A percentile compares a stretch with the other conserved stretches of the same genome.
These are phyloP conservation scores for Panzeria rudis DNA, from an alignment of 2,888 invertebrate species.

Conservation along the genomic window DNA sequence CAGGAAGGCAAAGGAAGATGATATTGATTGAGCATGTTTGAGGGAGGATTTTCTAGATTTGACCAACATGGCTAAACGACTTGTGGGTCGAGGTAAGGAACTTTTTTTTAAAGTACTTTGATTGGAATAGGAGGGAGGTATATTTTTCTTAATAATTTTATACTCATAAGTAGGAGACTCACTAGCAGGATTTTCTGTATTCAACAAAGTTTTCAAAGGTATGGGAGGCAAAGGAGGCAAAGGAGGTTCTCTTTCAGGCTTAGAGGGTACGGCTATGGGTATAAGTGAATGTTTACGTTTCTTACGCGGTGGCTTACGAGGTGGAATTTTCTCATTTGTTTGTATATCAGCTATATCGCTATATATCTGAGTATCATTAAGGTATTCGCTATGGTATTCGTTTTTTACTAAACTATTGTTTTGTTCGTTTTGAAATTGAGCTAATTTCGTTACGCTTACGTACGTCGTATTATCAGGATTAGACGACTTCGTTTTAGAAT, in stretches of 20 bases:
- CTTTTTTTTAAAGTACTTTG: slow-evolving; percentile 79
- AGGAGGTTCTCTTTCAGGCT: slow-evolving; percentile 56
- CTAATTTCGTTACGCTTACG: slow-evolving; percentile 83
- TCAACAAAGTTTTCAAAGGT: slow-evolving; percentile 40
- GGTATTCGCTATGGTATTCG: not conserved
- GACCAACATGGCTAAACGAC: slow-evolving; percentile 68
- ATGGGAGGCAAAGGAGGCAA: slow-evolving; percentile 2
- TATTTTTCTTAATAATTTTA: slow-evolving; percentile 77
- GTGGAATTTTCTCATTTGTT: slow-evolving; percentile 49
- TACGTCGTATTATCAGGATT: slow-evolving; percentile 80
- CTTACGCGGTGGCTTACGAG: slow-evolving; percentile 76
- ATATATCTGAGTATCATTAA: slow-evolving; percentile 37
- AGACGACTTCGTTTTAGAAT: slow-evolving; percentile 68
- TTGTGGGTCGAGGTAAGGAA: slow-evolving; percentile 71
- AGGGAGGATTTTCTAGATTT: slow-evolving; percentile 76
- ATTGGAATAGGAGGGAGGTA: slow-evolving; percentile 80
- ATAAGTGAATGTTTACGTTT: slow-evolving; percentile 81
- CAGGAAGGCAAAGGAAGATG: slow-evolving; percentile 81
- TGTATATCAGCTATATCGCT: slow-evolving; percentile 50
- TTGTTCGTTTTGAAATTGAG: slow-evolving; percentile 75
- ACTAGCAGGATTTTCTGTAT: slow-evolving; percentile 1
- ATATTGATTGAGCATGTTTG: slow-evolving; percentile 80
- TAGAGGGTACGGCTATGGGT: slow-evolving; percentile 76
- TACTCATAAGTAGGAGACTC: slow-evolving; percentile 77
- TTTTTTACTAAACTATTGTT: slow-evolving; percentile 49